phyloP scores from a whole-genome alignment of 2,888 invertebrate genomes.

The Dermolepida albohirtum region DNA sequence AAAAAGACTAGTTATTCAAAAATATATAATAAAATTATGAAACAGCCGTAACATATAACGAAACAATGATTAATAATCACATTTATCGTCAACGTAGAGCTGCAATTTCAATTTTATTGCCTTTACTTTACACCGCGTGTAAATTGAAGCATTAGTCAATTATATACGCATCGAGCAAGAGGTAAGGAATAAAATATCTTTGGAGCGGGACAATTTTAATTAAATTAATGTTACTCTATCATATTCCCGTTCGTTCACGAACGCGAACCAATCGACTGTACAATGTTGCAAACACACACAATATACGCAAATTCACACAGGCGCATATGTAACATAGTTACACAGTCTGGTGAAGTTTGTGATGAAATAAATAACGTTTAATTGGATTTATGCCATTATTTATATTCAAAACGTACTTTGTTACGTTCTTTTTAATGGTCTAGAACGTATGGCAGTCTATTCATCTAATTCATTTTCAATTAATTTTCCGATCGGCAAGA shows the following conservation, averaged over 20 bases:
- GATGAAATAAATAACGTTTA: constrained; percentile 11
- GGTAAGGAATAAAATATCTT: constrained; percentile 10
- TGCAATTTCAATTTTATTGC: no score
- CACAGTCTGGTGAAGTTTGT: background rate
- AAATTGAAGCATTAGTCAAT: constrained; percentile 8
- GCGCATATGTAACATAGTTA: no score
- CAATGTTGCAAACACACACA: background rate
- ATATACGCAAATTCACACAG: no score
- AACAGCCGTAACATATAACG: no score
- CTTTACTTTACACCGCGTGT: background rate
- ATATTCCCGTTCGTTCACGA: background rate
- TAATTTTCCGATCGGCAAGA: no score
- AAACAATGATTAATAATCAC: no score
- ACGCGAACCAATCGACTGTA: background rate
- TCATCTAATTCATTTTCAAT: no score
- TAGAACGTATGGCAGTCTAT: no score
- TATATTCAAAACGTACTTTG: constrained; percentile 2
- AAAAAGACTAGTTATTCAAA: no score
- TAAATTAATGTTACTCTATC: constrained; percentile 14
- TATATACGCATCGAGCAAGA: background rate
- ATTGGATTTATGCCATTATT: background rate
- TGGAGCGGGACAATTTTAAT: background rate
- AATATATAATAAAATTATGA: no score
- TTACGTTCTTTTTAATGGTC: background rate
- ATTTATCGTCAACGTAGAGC: no score